Evolutionary conservation across 1,140 invertebrate genomes (phyloP), one percentile per base, ranked within the genome.

Genomic region (Leptopilina clavipes): DNA sequence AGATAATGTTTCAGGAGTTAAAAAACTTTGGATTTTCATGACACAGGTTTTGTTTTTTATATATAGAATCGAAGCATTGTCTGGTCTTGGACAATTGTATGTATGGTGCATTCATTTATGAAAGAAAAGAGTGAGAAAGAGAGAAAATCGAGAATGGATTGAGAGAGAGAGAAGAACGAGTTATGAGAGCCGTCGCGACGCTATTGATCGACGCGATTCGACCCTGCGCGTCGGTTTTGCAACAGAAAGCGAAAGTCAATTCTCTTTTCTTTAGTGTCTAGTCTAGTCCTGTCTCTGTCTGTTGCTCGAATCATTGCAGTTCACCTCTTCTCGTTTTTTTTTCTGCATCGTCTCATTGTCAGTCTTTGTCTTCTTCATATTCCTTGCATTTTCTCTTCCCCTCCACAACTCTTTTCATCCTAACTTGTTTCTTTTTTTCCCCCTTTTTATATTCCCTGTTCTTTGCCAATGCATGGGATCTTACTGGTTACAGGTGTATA

Each of bases 241-340:
- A 73, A 84, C 76, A 78, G 85, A 88, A 87, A 88, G 86, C 86
- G 86, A 88, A 89, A 89, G 87, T 89, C 82, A 80, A 80, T 78
- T 76, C 73, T 85, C 82, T 81, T 83, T 87, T 83, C 83, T 83
- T 85, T 74, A 73, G 48, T 81, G 83, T 86, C 84, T 85, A 82
- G 82, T 77, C 79, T 78, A 31, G 17, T 44, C n/a, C 18, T 70
- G 44, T 81, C 75, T 52, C 77, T 73, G 11, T 81, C 71, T 22
- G 54, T 22, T 43, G 25, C 44, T 48, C 45, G 22, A 18, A 40
- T 75, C 65, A 70, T 44, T 70, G 45, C 70, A 56, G 76, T 70
- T 76, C 73, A 77, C 19, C 31, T 56, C 59, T 31, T 12, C 37
- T 40, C 9, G 2, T 40, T 40, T 40, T 40, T 40, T 40, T 72